phyloP scores from a whole-genome alignment of 2,888 invertebrate species.

The Leucoma salicis region DNA sequence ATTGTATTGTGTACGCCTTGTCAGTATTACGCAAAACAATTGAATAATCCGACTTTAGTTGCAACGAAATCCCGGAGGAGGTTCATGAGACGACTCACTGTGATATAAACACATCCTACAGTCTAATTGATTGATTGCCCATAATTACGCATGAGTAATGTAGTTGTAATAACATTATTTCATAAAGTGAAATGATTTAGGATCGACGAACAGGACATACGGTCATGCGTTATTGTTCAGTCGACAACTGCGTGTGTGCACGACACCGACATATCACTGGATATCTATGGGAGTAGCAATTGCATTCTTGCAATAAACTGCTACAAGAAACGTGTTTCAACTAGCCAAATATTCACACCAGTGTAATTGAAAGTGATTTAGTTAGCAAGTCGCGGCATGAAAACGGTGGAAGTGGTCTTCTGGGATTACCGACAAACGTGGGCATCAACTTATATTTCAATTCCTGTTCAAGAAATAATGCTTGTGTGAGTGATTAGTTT shows the following conservation, averaged over 20 bases:
- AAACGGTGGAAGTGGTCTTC: slow-evolving; percentile 30
- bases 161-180: slow-evolving; percentile 51
- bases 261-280: slow-evolving; percentile 5
- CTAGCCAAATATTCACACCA: slow-evolving; percentile 4
- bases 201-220: slow-evolving; percentile 61
- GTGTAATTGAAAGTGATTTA: slow-evolving; percentile 16
- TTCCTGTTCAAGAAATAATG: slow-evolving; percentile 43
- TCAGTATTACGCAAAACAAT: neutral
- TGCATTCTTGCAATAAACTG: neutral
- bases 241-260: slow-evolving; percentile 48
- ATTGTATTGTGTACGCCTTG: too few species aligned
- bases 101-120: slow-evolving; percentile 15
- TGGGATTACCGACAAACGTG: slow-evolving; percentile 18
- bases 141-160: slow-evolving; percentile 35
- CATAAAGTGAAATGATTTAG: slow-evolving; percentile 56
- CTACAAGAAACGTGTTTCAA: slow-evolving; percentile 3
- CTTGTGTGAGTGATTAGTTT: slow-evolving; percentile 41
- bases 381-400: slow-evolving; percentile 44
- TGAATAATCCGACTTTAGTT: neutral
- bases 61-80: neutral
- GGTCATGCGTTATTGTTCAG: slow-evolving; percentile 60
- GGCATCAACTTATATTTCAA: slow-evolving; percentile 16
- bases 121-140: slow-evolving; percentile 34
- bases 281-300: neutral
- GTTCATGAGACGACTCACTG: slow-evolving; percentile 12